Evolutionary conservation across 2,888 invertebrate genomes (phyloP).

Genomic region (Craniophora ligustri): DNA sequence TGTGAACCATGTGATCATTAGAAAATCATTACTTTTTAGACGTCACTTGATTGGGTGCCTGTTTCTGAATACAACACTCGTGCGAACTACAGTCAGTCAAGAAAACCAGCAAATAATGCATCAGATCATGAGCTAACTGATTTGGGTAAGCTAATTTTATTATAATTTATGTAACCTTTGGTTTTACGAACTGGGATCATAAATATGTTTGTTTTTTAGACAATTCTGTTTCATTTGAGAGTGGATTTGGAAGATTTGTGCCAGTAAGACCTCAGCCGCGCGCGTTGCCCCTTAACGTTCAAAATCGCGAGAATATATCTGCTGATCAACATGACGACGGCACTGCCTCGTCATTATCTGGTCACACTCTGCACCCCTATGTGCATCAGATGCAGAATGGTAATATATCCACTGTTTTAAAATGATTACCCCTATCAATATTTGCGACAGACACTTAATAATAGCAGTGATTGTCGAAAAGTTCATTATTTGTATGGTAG

Average conservation of each 20-base stretch:
- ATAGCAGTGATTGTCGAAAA: no score
- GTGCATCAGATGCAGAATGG: conserved; percentile 85
- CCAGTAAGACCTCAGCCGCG: conserved; percentile 86
- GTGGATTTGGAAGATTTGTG: conserved; percentile 85
- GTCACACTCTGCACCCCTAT: conserved; percentile 81
- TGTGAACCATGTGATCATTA: conserved; percentile 27
- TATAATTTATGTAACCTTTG: conserved; percentile 17
- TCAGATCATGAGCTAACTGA: conserved; percentile 85
- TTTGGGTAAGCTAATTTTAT: conserved; percentile 74
- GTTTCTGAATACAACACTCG: conserved; percentile 86
- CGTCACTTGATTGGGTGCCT: conserved; percentile 87
- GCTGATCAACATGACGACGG: conserved; percentile 80
- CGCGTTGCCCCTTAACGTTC: conserved; percentile 79
- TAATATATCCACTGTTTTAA: conserved; percentile 46
- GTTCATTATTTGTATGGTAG: no score
- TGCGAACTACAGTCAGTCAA: conserved; percentile 82
- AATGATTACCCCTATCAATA: neutral
- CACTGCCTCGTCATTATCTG: conserved; percentile 71
- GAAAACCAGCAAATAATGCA: conserved; percentile 83
- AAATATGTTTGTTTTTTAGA: conserved; percentile 69
- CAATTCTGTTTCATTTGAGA: conserved; percentile 81
- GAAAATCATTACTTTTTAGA: conserved; percentile 71
- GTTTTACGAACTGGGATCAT: conserved; percentile 15
- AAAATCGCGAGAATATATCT: conserved; percentile 78
- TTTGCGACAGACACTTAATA: neutral